Conservation (phyloP, 2,888 invertebrate species). For the Heliconius ethilla region DNA sequence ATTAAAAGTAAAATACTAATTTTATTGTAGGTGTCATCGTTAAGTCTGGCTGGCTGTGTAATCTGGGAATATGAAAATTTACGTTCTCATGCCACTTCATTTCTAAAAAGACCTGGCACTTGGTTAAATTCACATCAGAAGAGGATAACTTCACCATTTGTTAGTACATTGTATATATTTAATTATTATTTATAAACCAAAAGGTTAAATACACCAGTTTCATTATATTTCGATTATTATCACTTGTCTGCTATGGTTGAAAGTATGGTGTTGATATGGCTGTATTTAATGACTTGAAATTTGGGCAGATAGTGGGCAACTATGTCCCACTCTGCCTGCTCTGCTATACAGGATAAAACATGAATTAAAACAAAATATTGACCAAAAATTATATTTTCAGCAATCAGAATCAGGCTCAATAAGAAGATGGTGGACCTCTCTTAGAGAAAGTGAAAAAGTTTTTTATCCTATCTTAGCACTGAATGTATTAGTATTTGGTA, state of each 20-base stretch:
- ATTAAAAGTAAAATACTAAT: neutral
- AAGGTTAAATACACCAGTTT: neutral
- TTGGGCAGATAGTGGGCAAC: neutral
- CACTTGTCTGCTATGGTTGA: neutral
- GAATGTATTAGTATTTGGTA: conserved; percentile 89
- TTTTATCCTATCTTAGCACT: conserved; percentile 90
- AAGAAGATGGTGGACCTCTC: conserved; percentile 86
- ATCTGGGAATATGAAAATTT: conserved; percentile 93
- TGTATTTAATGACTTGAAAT: neutral
- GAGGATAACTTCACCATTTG: conserved; percentile 59
- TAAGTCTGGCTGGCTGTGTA: conserved; percentile 87
- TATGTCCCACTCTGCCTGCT: neutral
- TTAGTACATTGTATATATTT: conserved; percentile 50
- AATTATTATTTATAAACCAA: neutral
- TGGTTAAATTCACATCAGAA: conserved; percentile 78
- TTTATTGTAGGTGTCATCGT: conserved; percentile 82
- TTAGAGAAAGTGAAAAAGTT: conserved; percentile 88
- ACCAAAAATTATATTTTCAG: conserved; percentile 50
- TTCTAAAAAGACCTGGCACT: conserved; percentile 76
- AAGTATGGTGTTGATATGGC: neutral
- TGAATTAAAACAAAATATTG: neutral
- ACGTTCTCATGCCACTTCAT: conserved; percentile 79
- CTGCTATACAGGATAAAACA: neutral
- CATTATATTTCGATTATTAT: too few relatives aligned
- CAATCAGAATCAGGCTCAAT: conserved; percentile 68